Evolutionary conservation across 2,888 invertebrate genomes (phyloP).

Genomic region (Tetheella fluctuosa): DNA sequence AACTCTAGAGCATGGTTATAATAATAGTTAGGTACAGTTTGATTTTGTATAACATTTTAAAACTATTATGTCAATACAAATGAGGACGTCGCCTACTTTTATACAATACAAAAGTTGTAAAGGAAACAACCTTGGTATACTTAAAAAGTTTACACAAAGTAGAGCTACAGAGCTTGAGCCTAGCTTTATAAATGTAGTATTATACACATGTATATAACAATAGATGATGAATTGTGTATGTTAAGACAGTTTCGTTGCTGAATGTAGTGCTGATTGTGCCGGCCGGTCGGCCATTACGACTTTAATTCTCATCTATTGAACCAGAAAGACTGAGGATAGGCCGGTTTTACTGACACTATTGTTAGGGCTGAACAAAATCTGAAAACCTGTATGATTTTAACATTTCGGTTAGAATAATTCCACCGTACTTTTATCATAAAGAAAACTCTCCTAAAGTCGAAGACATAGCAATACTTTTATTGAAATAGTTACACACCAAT

Average conservation of each 20-base stretch:
- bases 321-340: not conserved
- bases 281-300: conserved; percentile 21
- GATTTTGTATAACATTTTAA: not conserved
- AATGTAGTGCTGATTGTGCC: conserved; percentile 20
- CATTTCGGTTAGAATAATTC: too few relatives aligned
- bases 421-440: too few relatives aligned
- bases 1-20: too few relatives aligned
- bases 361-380: too few relatives aligned
- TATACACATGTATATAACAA: conserved; percentile 26
- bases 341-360: not conserved
- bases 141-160: conserved; percentile 11
- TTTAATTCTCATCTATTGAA: conserved; percentile 39
- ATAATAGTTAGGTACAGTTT: not conserved
- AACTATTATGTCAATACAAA: conserved; percentile 3
- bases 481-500: too few relatives aligned
- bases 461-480: too few relatives aligned
- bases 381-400: too few relatives aligned
- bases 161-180: not conserved
- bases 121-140: conserved; percentile 6
- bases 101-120: conserved; percentile 9
- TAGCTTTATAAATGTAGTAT: conserved; percentile 16
- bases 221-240: conserved; percentile 26
- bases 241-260: conserved; percentile 17
- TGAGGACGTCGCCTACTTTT: not conserved
- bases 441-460: too few relatives aligned